phyloP scores from a whole-genome alignment of 2,797 vertebrate species.

The Petrocephalus sullivani region DNA sequence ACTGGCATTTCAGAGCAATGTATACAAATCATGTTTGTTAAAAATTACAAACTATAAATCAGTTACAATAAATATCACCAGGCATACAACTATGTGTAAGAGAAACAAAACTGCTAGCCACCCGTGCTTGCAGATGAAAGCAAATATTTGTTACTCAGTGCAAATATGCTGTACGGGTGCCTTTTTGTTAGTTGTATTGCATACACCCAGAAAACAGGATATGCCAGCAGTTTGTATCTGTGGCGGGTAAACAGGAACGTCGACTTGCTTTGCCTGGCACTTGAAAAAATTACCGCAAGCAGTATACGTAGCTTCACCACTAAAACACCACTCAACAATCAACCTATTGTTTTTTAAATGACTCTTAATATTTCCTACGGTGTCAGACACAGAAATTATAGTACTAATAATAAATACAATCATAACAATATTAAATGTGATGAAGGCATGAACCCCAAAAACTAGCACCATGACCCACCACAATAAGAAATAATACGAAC shows the following conservation, averaged over 20 bases:
- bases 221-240: conserved; percentile 22
- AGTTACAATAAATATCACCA: conserved; percentile 53
- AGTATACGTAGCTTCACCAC: conserved; percentile 23
- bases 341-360: conserved; percentile 22
- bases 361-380: background rate
- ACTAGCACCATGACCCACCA: conserved; percentile 31
- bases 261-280: background rate
- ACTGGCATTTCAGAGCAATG: conserved; percentile 23
- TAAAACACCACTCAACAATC: conserved; percentile 33
- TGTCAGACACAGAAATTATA: conserved; percentile 1
- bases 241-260: background rate
- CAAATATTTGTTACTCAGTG: conserved; percentile 58
- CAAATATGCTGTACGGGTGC: conserved; percentile 51
- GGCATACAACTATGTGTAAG: conserved; percentile 41
- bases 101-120: conserved; percentile 48
- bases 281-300: conserved; percentile 20
- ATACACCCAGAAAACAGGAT: conserved; percentile 19
- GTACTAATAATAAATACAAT: conserved; percentile 11
- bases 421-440: conserved; percentile 21
- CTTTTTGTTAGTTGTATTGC: conserved; percentile 30
- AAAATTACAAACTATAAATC: conserved; percentile 44
- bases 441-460: conserved; percentile 47
- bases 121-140: conserved; percentile 62
- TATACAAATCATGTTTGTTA: conserved; percentile 8
- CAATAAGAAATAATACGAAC: conserved; percentile 44